These are phyloP conservation scores for Coregonus ussuriensis DNA, from an alignment of 2,797 vertebrate genomes.

Conservation along the genomic window DNA sequence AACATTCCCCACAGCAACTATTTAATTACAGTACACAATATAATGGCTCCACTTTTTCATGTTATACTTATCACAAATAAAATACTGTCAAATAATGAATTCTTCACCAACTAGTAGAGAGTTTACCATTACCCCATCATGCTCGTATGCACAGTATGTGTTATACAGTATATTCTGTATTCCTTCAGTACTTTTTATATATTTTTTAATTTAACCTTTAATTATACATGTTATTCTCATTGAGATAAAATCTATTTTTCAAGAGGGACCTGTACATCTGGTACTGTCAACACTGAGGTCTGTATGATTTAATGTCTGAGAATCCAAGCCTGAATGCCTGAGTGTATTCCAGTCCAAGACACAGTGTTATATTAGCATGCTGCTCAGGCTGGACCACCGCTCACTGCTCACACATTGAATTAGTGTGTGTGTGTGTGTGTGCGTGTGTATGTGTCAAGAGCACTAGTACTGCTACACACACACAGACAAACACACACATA, in stretches of 20 bases:
- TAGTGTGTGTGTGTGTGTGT: conserved; percentile 3
- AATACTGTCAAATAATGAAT: not conserved
- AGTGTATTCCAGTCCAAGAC: conserved; percentile 1
- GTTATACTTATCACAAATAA: not conserved
- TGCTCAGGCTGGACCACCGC: conserved; percentile 11
- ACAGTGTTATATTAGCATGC: conserved; percentile 26
- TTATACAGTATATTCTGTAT: not conserved
- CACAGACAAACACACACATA: not conserved
- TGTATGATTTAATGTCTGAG: not conserved
- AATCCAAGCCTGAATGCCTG: not conserved
- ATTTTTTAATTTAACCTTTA: not conserved
- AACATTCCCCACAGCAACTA: not conserved
- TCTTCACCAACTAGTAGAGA: not conserved
- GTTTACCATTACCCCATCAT: not conserved
- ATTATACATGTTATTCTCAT: not conserved
- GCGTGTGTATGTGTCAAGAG: not conserved
- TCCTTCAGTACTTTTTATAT: not conserved
- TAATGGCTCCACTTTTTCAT: not conserved
- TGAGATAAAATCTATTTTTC: too few species aligned
- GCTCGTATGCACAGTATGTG: not conserved
- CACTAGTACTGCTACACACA: too few species aligned
- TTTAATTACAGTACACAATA: conserved; percentile 26
- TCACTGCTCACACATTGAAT: conserved; percentile 11
- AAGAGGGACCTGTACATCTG: too few species aligned
- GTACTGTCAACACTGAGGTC: not conserved